Conservation (phyloP, 1,140 invertebrate genomes). For the Drosophila tsacasi region DNA sequence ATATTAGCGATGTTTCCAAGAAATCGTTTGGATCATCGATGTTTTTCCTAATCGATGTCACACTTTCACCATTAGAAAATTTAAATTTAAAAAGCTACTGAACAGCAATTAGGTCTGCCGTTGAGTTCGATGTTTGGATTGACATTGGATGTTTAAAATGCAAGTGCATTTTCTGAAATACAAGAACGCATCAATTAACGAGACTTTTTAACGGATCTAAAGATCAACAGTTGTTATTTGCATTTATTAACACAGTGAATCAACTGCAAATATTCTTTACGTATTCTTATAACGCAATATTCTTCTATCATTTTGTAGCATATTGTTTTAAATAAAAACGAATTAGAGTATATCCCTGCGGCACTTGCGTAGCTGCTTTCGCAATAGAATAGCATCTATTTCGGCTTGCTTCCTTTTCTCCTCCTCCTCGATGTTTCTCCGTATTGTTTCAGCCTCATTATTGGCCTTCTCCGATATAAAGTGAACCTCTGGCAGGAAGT, state of each 20-base stretch:
- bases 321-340: background rate
- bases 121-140: background rate
- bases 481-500: slow-evolving; percentile 63
- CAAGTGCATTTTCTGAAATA: too few species aligned
- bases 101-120: background rate
- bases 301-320: too few species aligned
- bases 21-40: too few species aligned
- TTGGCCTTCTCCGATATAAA: slow-evolving; percentile 66
- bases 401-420: slow-evolving; percentile 69
- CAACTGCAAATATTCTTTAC: background rate
- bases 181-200: background rate
- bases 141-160: too few species aligned
- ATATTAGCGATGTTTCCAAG: too few species aligned
- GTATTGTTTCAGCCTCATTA: slow-evolving; percentile 72
- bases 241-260: background rate
- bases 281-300: background rate
- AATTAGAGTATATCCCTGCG: slow-evolving; percentile 71
- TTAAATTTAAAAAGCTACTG: background rate
- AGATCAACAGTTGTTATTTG: background rate
- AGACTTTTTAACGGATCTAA: background rate
- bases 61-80: background rate
- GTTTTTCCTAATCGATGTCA: too few species aligned
- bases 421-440: slow-evolving; percentile 63
- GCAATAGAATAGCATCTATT: slow-evolving; percentile 57
- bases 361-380: slow-evolving; percentile 78